A percentile compares a stretch with the other conserved stretches of the same genome.
These are phyloP conservation scores for Bathynomus jamesi DNA, from an alignment of 1,140 invertebrate genomes.

Conservation along the genomic window DNA sequence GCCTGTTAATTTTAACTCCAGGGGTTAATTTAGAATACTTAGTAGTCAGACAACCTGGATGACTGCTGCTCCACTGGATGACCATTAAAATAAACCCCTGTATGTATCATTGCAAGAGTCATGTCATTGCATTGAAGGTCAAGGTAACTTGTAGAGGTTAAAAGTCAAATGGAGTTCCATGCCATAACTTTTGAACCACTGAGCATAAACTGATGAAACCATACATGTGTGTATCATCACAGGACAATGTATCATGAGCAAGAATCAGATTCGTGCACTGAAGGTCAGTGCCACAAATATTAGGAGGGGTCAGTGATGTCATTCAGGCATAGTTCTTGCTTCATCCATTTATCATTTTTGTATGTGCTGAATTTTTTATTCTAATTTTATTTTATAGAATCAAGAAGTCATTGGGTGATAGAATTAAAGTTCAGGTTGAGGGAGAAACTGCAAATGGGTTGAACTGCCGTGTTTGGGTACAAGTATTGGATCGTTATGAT, in stretches of 20 bases:
- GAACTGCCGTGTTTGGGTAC: conserved; percentile 60
- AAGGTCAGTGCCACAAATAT: background rate
- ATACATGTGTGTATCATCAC: background rate
- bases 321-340: background rate
- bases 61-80: no score
- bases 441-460: background rate
- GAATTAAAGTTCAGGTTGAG: background rate
- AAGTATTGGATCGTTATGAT: conserved; percentile 74
- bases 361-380: background rate
- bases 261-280: background rate
- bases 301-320: background rate
- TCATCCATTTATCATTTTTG: no score
- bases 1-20: no score
- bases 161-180: no score
- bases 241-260: background rate
- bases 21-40: no score
- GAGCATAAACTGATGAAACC: no score
- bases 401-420: background rate
- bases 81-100: no score
- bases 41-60: no score
- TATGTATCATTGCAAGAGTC: no score
- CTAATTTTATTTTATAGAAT: background rate
- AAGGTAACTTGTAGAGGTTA: no score
- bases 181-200: no score
- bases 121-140: no score